Percentiles rank a stretch among this genome's conserved stretches.
phyloP scores from a whole-genome alignment of 2,113 vertebrate genomes.

The Dicentrarchus labrax region DNA sequence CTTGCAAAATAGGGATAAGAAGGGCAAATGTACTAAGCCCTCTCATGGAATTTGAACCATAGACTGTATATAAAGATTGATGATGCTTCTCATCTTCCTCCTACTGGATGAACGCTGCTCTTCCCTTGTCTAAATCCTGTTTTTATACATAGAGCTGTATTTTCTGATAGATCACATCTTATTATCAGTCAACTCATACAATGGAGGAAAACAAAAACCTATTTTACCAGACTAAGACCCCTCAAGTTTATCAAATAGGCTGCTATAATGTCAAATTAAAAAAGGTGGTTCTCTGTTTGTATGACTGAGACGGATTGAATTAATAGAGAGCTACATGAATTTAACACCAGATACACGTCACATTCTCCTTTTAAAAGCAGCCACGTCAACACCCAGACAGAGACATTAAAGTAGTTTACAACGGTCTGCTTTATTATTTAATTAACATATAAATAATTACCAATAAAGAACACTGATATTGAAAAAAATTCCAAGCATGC shows the following conservation, averaged over 20 bases:
- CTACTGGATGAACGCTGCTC: no score
- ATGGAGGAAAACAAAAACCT: background rate
- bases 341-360: background rate
- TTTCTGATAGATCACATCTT: no score
- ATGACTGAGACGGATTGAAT: background rate
- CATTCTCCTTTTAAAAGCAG: no score
- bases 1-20: conserved; percentile 23
- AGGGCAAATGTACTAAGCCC: background rate
- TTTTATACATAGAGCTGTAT: no score
- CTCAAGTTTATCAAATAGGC: background rate
- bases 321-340: background rate
- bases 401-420: no score
- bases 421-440: no score
- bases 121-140: no score
- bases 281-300: background rate
- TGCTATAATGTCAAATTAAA: background rate
- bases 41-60: background rate
- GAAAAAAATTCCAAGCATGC: background rate
- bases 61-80: no score
- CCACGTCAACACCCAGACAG: no score
- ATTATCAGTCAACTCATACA: background rate
- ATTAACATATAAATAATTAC: background rate
- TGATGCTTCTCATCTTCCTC: no score
- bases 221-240: background rate
- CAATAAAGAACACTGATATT: background rate